Evolutionary conservation across 1,140 invertebrate genomes (phyloP).

Genomic region (Lutraria rhynchaena): DNA sequence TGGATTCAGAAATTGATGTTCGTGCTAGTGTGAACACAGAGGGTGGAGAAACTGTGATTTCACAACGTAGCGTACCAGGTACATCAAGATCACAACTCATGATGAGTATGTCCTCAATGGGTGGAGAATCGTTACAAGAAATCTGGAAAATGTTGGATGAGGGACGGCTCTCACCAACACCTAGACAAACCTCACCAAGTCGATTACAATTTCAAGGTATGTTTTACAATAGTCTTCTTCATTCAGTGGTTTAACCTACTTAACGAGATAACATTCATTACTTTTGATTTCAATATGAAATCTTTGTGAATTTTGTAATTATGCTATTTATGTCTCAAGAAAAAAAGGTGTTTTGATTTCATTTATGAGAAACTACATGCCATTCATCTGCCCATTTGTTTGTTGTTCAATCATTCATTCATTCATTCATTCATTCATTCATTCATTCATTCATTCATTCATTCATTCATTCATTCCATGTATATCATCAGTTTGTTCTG

Average conservation of each 20-base stretch:
- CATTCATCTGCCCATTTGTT: not conserved
- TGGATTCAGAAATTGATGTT: constrained; percentile 56
- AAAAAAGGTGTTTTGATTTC: not conserved
- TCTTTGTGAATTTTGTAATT: not conserved
- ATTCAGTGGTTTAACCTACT: not conserved
- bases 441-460: too few relatives aligned
- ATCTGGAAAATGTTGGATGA: constrained; percentile 77
- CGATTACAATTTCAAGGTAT: not conserved
- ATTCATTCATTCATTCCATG: too few relatives aligned
- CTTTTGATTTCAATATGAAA: not conserved
- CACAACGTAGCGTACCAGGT: constrained; percentile 6
- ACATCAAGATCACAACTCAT: constrained; percentile 53
- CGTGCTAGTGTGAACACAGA: constrained; percentile 55
- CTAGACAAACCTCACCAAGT: constrained; percentile 57
- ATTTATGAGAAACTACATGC: not conserved
- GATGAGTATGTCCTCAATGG: constrained; percentile 75
- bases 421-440: too few relatives aligned
- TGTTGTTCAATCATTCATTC: too few relatives aligned
- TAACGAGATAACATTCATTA: not conserved
- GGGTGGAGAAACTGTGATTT: constrained; percentile 26
- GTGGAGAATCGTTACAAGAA: constrained; percentile 77
- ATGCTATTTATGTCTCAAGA: not conserved
- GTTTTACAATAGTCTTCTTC: not conserved
- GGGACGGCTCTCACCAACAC: constrained; percentile 62
- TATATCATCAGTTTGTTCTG: too few relatives aligned